phyloP scores from a whole-genome alignment of 1,140 invertebrate species.

The Drosophila sproati region DNA sequence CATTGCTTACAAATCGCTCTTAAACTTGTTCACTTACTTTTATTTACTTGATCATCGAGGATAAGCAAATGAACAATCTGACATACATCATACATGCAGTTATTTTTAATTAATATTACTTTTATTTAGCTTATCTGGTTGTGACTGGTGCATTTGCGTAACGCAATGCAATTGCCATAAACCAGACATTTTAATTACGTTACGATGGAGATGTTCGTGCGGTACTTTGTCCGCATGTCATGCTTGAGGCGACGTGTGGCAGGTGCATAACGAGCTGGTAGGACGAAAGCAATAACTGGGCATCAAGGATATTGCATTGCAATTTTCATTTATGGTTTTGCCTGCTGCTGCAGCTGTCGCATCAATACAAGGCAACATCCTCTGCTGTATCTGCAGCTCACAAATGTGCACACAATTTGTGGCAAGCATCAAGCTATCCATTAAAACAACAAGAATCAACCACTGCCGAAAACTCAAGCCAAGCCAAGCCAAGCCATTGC shows the following conservation, averaged over 20 bases:
- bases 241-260: background rate
- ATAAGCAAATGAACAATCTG: too few relatives aligned
- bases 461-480: slow-evolving; percentile 20
- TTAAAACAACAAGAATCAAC: slow-evolving; percentile 22
- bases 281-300: slow-evolving; percentile 17
- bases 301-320: slow-evolving; percentile 49
- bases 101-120: too few relatives aligned
- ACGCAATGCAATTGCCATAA: slow-evolving; percentile 18
- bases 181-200: slow-evolving; percentile 39
- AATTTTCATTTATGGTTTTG: slow-evolving; percentile 75
- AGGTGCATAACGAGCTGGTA: background rate
- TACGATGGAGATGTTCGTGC: slow-evolving; percentile 13
- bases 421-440: slow-evolving; percentile 23
- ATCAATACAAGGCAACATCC: slow-evolving; percentile 43
- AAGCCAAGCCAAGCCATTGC: background rate
- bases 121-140: background rate
- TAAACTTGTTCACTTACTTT: background rate
- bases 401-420: slow-evolving; percentile 40
- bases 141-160: background rate
- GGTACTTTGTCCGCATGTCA: slow-evolving; percentile 15
- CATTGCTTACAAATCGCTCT: background rate
- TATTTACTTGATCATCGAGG: background rate
- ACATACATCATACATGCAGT: too few relatives aligned
- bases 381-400: slow-evolving; percentile 4
- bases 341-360: slow-evolving; percentile 43